A percentile compares a stretch with the other conserved stretches of the same genome.
Evolutionary conservation across 1,140 invertebrate genomes (phyloP).

Genomic region (Macrostomum lignano): DNA sequence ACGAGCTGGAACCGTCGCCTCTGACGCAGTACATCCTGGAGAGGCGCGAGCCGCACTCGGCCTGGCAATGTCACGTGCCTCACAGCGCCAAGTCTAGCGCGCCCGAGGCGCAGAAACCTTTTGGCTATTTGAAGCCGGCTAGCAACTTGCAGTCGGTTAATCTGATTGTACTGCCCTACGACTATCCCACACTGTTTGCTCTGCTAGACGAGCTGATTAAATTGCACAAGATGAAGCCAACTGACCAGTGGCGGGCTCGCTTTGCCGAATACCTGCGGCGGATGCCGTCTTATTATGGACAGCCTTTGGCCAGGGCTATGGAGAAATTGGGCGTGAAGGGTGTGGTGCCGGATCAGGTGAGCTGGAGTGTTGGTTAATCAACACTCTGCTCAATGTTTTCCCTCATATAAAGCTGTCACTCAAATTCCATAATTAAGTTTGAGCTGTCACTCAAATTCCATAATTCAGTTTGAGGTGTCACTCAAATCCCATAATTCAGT

Average conservation of each 20-base stretch:
- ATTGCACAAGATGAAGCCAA: conserved; percentile 49
- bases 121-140: conserved; percentile 88
- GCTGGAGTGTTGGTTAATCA: too few species aligned
- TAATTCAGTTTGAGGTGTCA: too few species aligned
- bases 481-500: too few species aligned
- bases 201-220: conserved; percentile 57
- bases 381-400: too few species aligned
- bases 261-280: conserved; percentile 74
- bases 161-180: conserved; percentile 88
- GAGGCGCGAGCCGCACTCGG: conserved; percentile 67
- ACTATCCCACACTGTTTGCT: conserved; percentile 73
- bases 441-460: too few species aligned
- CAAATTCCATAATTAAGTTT: too few species aligned
- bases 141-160: conserved; percentile 75
- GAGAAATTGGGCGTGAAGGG: conserved; percentile 4
- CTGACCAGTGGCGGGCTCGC: conserved; percentile 18
- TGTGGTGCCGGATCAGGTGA: too few species aligned
- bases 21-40: conserved; percentile 79
- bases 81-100: conserved; percentile 49
- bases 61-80: conserved; percentile 54
- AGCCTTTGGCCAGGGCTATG: conserved; percentile 4
- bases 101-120: conserved; percentile 66
- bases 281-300: conserved; percentile 76
- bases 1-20: conserved; percentile 83
- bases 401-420: too few species aligned